Evolutionary conservation across 53 echinoderm and acorn worm species (phyloP), one percentile per base, ranked within the genome.

Genomic region (Paelopatides confundens): DNA sequence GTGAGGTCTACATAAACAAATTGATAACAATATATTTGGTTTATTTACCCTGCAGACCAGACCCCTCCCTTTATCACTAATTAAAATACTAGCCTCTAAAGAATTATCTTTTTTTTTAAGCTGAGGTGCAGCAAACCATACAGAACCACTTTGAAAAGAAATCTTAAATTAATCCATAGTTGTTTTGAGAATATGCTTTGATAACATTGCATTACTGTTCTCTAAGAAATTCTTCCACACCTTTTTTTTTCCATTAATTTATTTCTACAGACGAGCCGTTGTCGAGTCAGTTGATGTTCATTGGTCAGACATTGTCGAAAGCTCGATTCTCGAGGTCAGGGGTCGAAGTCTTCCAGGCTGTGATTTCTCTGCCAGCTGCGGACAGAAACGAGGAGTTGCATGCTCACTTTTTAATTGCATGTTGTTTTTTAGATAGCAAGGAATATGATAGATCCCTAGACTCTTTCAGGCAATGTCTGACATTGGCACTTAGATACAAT

Each of bases 261-360:
- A 47, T 74, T 14, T 14, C 33, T 5, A 30, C 79, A 79, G 79
- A 53, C 33, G 32, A 50, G 43, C 18, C 79, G 29, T 79, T 79
- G 51, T 48, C 79, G 3, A 52, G 30, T 30, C 79, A 97, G 79
- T 79, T 97, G 65, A 88, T 94, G 70, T 71, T 86, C 15, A 93
- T 97, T 7, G 98, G 94, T 10, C 66, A 86, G 52, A 82, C 88
- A 18, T 66, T 95, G 79, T 78, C 87, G 13, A 76, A 90, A 6
- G 92, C 92, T 40, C 69, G 88, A 26, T 87, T 95, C 51, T 82
- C 93, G 66, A 85, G 58, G 3, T 63, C 90, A 30, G 88, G 93
- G 76, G 92, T 93, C 50, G 95, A 97, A 49, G 94, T 97, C 37
- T 83, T 95, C 51, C 95, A 90, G 46, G 88, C 86, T 35, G 93